Conservation (phyloP, 1,140 invertebrate species). For the Anoplophora glabripennis region DNA sequence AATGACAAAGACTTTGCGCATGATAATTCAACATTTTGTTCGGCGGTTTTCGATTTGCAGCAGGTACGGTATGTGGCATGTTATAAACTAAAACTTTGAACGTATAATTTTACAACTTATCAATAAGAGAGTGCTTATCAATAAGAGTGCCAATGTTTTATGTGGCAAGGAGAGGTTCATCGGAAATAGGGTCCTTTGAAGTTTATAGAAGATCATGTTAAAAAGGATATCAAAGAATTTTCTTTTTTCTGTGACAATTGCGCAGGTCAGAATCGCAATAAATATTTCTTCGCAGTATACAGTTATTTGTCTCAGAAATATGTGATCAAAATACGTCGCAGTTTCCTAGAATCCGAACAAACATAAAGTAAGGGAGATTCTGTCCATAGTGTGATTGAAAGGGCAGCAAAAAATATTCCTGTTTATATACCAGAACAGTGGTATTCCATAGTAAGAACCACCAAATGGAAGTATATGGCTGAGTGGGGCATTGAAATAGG, state of each 20-base stretch:
- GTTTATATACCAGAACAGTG: constrained; percentile 41
- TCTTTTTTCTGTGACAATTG: constrained; percentile 47
- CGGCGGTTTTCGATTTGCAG: too few relatives aligned
- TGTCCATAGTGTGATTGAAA: constrained; percentile 44
- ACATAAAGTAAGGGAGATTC: constrained; percentile 46
- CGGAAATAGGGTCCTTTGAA: too few relatives aligned
- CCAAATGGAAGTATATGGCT: too few relatives aligned
- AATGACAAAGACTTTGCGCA: too few relatives aligned
- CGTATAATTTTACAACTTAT: too few relatives aligned
- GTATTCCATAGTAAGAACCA: constrained; percentile 36
- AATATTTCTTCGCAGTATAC: constrained; percentile 41
- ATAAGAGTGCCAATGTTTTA: too few relatives aligned
- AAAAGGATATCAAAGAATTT: constrained; percentile 34
- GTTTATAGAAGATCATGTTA: constrained; percentile 26
- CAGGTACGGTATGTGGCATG: too few relatives aligned
- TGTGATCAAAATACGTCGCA: constrained; percentile 36
- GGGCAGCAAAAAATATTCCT: constrained; percentile 29
- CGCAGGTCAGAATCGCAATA: constrained; percentile 46
- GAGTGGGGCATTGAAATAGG: too few relatives aligned
- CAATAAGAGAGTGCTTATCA: too few relatives aligned
- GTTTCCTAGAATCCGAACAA: constrained; percentile 44
- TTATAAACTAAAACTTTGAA: too few relatives aligned
- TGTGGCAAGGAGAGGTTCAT: too few relatives aligned
- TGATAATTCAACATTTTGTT: too few relatives aligned
- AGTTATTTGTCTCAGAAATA: constrained; percentile 29